A percentile compares a stretch with the other conserved stretches of the same genome.
Conservation (phyloP, 1,140 invertebrate genomes). For the Caenorhabditis brenneri region DNA sequence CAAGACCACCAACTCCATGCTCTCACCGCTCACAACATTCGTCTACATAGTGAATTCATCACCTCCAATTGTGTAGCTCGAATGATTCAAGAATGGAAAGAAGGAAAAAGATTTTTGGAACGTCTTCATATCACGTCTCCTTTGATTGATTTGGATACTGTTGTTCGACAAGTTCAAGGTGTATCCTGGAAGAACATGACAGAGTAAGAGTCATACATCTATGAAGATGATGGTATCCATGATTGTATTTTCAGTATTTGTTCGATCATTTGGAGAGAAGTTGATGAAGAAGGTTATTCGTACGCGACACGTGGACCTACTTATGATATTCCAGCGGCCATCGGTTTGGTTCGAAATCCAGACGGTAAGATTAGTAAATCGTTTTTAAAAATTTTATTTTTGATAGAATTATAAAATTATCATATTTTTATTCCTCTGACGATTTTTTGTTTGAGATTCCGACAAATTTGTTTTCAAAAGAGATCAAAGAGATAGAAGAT, state of each 20-base stretch:
- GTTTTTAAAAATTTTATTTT: background rate
- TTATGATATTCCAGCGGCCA: slow-evolving; percentile 19
- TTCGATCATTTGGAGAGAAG: slow-evolving; percentile 16
- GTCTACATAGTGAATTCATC: slow-evolving; percentile 11
- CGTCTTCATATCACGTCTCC: slow-evolving; percentile 19
- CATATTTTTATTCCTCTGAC: too few relatives aligned
- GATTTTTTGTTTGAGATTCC: too few relatives aligned
- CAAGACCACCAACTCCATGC: slow-evolving; percentile 2
- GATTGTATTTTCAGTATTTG: slow-evolving; percentile 17
- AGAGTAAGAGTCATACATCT: too few relatives aligned
- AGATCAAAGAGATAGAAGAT: too few relatives aligned
- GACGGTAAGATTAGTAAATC: background rate
- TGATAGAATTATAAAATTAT: too few relatives aligned
- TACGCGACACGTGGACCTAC: background rate
- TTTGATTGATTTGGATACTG: background rate
- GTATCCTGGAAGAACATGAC: slow-evolving; percentile 30
- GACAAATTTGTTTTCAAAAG: too few relatives aligned
- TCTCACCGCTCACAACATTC: background rate
- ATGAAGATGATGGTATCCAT: too few relatives aligned
- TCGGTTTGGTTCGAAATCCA: background rate
- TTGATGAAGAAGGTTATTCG: slow-evolving; percentile 9
- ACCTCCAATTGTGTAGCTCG: background rate
- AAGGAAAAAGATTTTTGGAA: background rate
- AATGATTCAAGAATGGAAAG: slow-evolving; percentile 25
- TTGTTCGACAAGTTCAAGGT: background rate